phyloP scores from a whole-genome alignment of 2,888 invertebrate genomes.

The Drosophila mimica region DNA sequence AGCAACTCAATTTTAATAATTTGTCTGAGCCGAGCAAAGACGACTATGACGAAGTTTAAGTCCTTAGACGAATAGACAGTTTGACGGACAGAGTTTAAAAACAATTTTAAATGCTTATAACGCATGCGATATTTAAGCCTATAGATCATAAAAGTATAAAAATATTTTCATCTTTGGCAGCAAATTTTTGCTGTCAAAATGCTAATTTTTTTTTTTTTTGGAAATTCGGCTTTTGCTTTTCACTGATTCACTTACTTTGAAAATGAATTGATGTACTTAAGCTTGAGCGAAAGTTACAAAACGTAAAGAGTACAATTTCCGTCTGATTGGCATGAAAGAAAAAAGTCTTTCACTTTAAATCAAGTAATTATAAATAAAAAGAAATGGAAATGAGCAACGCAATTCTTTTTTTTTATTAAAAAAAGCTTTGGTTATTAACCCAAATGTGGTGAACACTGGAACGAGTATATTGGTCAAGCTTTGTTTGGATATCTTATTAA shows the following conservation, averaged over 20 bases:
- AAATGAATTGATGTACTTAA: no score
- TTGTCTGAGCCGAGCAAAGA: neutral
- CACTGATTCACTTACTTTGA: no score
- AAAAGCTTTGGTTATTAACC: neutral
- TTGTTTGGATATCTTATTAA: neutral
- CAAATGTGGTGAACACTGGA: neutral
- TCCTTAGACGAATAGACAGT: neutral
- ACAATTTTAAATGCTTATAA: neutral
- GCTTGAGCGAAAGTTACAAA: no score
- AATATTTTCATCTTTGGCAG: no score
- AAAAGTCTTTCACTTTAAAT: neutral
- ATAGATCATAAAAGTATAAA: neutral
- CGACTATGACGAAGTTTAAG: neutral
- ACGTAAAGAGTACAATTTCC: neutral
- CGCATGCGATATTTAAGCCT: conserved; percentile 8
- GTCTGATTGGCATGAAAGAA: neutral
- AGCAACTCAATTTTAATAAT: neutral
- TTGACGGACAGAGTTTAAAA: conserved; percentile 1
- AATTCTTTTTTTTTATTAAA: no score
- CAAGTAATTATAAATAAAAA: neutral
- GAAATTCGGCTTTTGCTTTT: no score
- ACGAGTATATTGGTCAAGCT: neutral
- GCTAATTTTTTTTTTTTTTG: no score
- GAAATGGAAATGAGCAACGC: neutral
- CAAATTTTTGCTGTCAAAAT: no score